Evolutionary conservation across 1,140 invertebrate species (phyloP).

Genomic region (Sogatella furcifera): DNA sequence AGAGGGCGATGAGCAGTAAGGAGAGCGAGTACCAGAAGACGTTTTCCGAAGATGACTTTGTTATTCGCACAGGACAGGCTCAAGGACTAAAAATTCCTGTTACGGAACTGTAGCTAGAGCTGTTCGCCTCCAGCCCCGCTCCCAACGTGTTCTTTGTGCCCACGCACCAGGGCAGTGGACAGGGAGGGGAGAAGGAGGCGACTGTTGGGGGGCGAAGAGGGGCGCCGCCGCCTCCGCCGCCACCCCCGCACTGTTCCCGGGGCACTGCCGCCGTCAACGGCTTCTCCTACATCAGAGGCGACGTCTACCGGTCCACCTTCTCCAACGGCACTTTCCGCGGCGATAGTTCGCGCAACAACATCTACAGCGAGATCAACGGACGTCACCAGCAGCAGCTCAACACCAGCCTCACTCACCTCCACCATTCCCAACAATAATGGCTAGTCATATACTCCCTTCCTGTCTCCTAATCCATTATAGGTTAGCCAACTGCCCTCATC

Average conservation of each 20-base stretch:
- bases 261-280: slow-evolving; percentile 58
- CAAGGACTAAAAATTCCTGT: slow-evolving; percentile 61
- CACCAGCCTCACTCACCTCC: no score
- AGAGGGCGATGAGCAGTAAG: slow-evolving; percentile 59
- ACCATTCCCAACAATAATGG: no score
- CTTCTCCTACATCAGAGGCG: slow-evolving; percentile 61
- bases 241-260: slow-evolving; percentile 30
- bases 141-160: slow-evolving; percentile 53
- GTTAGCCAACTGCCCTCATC: no score
- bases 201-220: slow-evolving; percentile 38
- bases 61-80: slow-evolving; percentile 40
- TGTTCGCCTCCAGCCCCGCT: slow-evolving; percentile 50
- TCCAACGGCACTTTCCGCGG: background rate
- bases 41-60: slow-evolving; percentile 59
- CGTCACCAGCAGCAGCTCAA: no score
- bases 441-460: no score
- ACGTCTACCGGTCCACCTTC: slow-evolving; percentile 22
- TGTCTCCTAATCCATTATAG: no score
- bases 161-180: slow-evolving; percentile 30
- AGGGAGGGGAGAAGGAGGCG: slow-evolving; percentile 38
- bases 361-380: background rate
- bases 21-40: slow-evolving; percentile 82
- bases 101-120: slow-evolving; percentile 88
- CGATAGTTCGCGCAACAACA: background rate
- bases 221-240: slow-evolving; percentile 26